Base-by-base conservation (phyloP, 2,888 invertebrate genomes). In the Chrysodeixis includens region DNA sequence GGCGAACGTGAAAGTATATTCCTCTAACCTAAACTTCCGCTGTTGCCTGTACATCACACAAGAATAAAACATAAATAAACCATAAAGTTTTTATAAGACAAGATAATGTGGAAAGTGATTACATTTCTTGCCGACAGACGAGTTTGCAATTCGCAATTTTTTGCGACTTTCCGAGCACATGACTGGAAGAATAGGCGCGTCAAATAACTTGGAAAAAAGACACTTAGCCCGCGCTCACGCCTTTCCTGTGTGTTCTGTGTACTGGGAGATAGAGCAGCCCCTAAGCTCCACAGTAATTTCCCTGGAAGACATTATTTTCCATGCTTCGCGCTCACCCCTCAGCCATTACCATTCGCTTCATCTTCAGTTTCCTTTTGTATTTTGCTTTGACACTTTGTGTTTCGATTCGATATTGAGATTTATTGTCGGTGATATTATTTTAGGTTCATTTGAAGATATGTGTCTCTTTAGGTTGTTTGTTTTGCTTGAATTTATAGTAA, bases 161-260 rank as follows among this genome's bases (percentile, higher is more conserved):
- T 90, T 91, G 85, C 77, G 76, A 56, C 71, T 77, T 75, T 73
- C 78, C 78, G 76, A 77, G 83, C 79, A 79, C 83, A 80, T 82
- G 79, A 76, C 78, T 79, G 68, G 76, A 72, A 82, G 84, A 82
- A 86, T 89, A 87, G 86, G 67, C 69, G 81, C 78, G 88, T 90
- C 87, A 90, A 93, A 92, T 92, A 92, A 90, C 88, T 90, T 86
- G 90, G 90, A 90, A 92, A 91, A 81, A 92, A 92, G 90, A 88
- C 90, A 92, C 91, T 93, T 91, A 90, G 90, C 81, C 82, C 81
- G 79, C 89, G 86, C 88, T 89, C 85, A 80, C 86, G 85, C 83
- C 84, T 85, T 87, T 85, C 81, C 83, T 82, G 81, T 82, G 82
- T 79, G 82, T 73, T 26, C 6, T 26, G 26, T 26, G 26, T 26